Evolutionary conservation across 2,113 vertebrate genomes (phyloP), one percentile per base, ranked within the genome.

Genomic region (Toxotes jaculatrix): DNA sequence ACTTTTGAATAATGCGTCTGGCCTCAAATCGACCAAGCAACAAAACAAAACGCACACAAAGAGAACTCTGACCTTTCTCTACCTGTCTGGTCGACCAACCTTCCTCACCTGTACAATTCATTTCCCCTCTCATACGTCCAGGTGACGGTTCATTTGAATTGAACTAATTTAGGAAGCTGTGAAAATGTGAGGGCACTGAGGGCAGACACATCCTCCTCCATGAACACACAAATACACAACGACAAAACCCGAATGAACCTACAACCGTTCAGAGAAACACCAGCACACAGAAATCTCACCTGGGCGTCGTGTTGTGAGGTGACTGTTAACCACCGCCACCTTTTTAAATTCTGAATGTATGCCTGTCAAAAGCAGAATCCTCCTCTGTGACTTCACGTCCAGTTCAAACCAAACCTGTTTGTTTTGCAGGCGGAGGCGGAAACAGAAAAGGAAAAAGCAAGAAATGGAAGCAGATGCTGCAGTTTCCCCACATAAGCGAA

Each of bases 381-480:
- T 56, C 55, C 23, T 56, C 12, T 0, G 10, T 23, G 55, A 16
- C 27, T 7, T n/a, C 9, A 42, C 13, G n/a, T 43, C 19, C n/a
- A 8, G 19, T 0, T 62, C 63, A 36, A 80, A 36, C 38, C 0
- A 0, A 38, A 65, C 12, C 36, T 68, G 1, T 66, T 32, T 80
- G 23, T 79, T 89, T 90, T 87, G 14, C 95, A 99, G 98, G 98
- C 87, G 97, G 98, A 2, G 97, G 96, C 0, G 98, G 98, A 57
- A 99, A 97, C 94, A 93, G 98, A 82, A 99, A 99, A 94, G 98
- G 98, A 90, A 99, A 99, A 88, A 99, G 98, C 87, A 99, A 99
- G 95, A 99, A 99, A 95, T 99, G 98, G 98, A 97, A 98, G 78
- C 98, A 99, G 95, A 98, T 99, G 97, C 95, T 99, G n/a, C 98